phyloP scores from a whole-genome alignment of 2,888 invertebrate genomes.

The Minunthozetes semirufus region DNA sequence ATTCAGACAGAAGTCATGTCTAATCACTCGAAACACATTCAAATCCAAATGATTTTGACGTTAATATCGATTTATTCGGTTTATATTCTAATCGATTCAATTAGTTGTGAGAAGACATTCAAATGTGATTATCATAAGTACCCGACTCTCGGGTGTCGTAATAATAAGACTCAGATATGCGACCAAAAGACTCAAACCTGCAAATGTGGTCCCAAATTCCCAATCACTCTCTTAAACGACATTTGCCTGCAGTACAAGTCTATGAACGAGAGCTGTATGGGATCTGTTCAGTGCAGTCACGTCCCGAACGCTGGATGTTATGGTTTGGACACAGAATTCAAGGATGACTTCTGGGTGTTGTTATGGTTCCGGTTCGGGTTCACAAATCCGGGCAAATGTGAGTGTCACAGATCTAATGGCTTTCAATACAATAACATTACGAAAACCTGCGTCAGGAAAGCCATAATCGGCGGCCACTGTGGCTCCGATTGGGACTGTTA shows the following conservation, averaged over 20 bases:
- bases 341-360: conserved; percentile 14
- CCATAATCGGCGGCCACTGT: neutral
- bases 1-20: too few species aligned
- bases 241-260: neutral
- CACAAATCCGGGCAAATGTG: conserved; percentile 7
- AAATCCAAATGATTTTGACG: neutral
- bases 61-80: neutral
- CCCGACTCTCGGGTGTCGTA: conserved; percentile 2
- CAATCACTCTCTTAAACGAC: neutral
- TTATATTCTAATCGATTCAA: neutral
- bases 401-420: neutral
- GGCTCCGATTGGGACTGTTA: neutral
- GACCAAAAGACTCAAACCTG: conserved; percentile 6
- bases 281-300: conserved; percentile 18
- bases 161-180: neutral
- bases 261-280: neutral
- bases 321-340: conserved; percentile 25
- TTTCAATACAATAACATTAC: neutral
- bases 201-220: neutral
- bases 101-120: neutral
- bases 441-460: neutral
- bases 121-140: conserved; percentile 23
- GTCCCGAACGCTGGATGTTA: conserved; percentile 17
- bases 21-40: too few species aligned
- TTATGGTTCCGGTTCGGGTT: conserved; percentile 15